Evolutionary conservation across 2,113 vertebrate genomes (phyloP), one percentile per base, ranked within the genome.

Genomic region (rabbit (Oryctolagus cuniculus)): DNA sequence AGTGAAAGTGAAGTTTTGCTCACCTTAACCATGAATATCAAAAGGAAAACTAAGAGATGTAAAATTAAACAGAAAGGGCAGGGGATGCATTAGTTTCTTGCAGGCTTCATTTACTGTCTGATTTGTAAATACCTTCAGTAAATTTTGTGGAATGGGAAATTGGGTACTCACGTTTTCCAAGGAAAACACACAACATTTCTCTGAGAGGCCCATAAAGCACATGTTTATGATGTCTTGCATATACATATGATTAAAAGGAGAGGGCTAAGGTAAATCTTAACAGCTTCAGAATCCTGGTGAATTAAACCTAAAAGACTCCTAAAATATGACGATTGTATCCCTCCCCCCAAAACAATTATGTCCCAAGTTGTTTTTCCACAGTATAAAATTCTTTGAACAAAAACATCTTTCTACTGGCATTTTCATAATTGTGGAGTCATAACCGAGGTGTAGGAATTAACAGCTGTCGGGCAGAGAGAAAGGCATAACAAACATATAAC

Each of bases 221-320:
- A 29, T 66, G 3, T 74, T 95, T 81, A 95, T 72, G 25, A 66
- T 84, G 25, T 38, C 24, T 70, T 89, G 24, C 25, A 5, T 73
- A 17, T 70, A 86, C 3, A 6, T 90, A 38, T 10, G 12, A 82
- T 95, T 96, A 88, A 86, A 63, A 96, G 70, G 51, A 83, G 83
- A 94, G 11, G 44, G 19, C 69, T 53, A 34, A 96, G 51, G 12
- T 74, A 81, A 72, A 55, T 70, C 69, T 87, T n/a, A 36, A 34
- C 86, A 89, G n/a, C 69, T 95, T 8, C n/a, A 94, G 61, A 90
- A 91, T 12, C 11, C 13, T 95, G 82, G 34, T 61, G 10, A 17
- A 88, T 96, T 92, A 74, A 82, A 64, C 63, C 78, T 15, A 22
- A 83, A 72, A 81, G 87, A 13, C 1, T 24, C 53, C 15, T 89